Conservation (phyloP, 2,888 invertebrate genomes). For the Scrobipalpa atriplicella region DNA sequence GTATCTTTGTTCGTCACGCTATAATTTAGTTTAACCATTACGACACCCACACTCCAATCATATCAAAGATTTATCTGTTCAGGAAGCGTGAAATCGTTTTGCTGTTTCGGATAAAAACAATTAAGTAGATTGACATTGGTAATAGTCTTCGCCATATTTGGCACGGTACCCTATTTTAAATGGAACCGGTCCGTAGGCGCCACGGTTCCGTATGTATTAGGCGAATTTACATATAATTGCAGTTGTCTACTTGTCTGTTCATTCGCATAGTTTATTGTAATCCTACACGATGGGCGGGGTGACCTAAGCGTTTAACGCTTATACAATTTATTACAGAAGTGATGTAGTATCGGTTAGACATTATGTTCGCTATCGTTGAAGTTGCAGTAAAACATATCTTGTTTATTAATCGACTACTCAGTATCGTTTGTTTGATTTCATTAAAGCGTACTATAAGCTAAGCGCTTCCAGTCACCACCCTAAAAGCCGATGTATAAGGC, state of each 20-base stretch:
- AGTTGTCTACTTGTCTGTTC: conserved; percentile 34
- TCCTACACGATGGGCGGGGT: conserved; percentile 37
- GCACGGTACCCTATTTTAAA: conserved; percentile 42
- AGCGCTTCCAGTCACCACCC: too few relatives aligned
- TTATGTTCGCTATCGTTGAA: neutral
- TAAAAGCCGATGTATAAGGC: too few relatives aligned
- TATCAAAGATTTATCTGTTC: conserved; percentile 32
- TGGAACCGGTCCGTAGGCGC: conserved; percentile 52
- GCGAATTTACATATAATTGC: conserved; percentile 62
- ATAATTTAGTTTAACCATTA: neutral
- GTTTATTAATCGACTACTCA: neutral
- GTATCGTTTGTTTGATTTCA: too few relatives aligned
- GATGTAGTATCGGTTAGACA: neutral
- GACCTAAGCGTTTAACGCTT: conserved; percentile 25
- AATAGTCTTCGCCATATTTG: conserved; percentile 51
- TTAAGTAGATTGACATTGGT: conserved; percentile 47
- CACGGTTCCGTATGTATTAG: conserved; percentile 52
- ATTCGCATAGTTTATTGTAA: conserved; percentile 38
- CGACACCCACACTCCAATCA: conserved; percentile 1
- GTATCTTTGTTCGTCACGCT: neutral
- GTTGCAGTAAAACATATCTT: neutral
- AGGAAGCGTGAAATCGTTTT: conserved; percentile 52
- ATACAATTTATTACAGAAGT: conserved; percentile 24
- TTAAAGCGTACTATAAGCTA: too few relatives aligned
- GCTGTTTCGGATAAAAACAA: conserved; percentile 53